Conservation (phyloP, 2,888 invertebrate species). For the Lydus trimaculatus region DNA sequence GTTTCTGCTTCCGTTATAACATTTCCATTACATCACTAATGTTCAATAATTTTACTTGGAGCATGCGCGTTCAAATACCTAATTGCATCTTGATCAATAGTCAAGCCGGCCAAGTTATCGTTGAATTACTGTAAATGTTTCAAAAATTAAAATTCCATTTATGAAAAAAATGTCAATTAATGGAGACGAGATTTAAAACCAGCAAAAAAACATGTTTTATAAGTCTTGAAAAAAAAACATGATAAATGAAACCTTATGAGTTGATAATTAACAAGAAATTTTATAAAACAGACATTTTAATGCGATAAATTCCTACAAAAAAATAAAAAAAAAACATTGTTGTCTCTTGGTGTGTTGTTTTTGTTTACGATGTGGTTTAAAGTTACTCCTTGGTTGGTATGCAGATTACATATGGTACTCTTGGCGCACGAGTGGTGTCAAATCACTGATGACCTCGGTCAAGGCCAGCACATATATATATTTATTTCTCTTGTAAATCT, state of each 20-base stretch:
- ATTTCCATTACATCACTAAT: no score
- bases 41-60: no score
- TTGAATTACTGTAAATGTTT: no score
- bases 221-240: no score
- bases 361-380: slow-evolving; percentile 7
- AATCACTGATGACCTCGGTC: slow-evolving; percentile 48
- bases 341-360: not conserved
- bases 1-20: no score
- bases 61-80: no score
- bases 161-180: not conserved
- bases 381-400: slow-evolving; percentile 7
- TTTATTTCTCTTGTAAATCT: not conserved
- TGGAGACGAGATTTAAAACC: no score
- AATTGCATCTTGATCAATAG: no score
- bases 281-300: not conserved
- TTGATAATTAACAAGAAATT: not conserved
- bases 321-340: not conserved
- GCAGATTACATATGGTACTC: slow-evolving; percentile 10
- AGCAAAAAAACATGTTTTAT: not conserved
- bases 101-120: no score
- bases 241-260: no score
- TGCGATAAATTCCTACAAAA: not conserved
- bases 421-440: slow-evolving; percentile 34
- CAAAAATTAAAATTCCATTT: no score
- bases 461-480: slow-evolving; percentile 36